phyloP scores from a whole-genome alignment of 2,113 vertebrate species.

The Natator depressus region DNA sequence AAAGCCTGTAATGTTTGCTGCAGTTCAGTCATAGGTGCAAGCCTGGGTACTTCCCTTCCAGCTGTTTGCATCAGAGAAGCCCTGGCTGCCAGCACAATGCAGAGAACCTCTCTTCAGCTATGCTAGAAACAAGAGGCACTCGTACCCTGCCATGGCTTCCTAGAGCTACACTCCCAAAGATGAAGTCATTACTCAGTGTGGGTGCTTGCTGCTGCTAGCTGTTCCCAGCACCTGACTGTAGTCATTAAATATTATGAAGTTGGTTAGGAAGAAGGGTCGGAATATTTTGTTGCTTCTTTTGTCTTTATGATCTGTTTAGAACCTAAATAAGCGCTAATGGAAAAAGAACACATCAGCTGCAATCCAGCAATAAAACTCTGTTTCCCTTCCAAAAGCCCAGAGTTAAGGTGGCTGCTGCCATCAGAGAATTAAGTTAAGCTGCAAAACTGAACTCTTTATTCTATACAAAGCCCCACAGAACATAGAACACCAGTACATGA shows the following conservation, averaged over 20 bases:
- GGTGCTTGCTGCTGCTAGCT: neutral
- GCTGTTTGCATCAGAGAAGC: neutral
- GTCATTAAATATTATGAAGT: neutral
- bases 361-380: neutral
- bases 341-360: neutral
- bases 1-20: neutral
- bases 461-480: neutral
- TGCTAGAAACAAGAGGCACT: neutral
- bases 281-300: neutral
- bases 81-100: neutral
- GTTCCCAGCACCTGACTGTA: neutral
- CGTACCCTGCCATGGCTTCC: neutral
- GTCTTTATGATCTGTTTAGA: neutral
- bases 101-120: neutral
- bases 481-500: fast-evolving
- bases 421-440: neutral
- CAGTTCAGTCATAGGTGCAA: neutral
- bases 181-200: neutral
- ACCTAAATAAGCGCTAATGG: neutral
- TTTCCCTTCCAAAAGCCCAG: neutral
- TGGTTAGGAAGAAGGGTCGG: neutral
- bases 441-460: neutral
- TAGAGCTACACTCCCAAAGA: neutral
- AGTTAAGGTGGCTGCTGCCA: neutral
- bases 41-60: neutral